Evolutionary conservation across 2,888 invertebrate genomes (phyloP), one percentile per base, ranked within the genome.

Genomic region (Laothoe populi): DNA sequence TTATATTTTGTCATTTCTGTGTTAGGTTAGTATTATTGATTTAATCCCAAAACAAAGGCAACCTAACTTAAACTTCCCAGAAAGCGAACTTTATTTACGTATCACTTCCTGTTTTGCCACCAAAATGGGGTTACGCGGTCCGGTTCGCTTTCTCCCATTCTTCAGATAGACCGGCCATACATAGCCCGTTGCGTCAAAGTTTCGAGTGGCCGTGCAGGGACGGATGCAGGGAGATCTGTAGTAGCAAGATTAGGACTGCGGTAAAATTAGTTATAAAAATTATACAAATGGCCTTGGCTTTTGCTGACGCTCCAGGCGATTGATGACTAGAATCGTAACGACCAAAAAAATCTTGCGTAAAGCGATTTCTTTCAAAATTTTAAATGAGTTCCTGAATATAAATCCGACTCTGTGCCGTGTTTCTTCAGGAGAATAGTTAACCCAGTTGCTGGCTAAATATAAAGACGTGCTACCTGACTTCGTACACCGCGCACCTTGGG

Each of bases 371-470:
- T n/a, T n/a, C n/a, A n/a, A n/a, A n/a, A n/a, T n/a, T n/a, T n/a
- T n/a, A n/a, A n/a, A n/a, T n/a, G n/a, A n/a, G n/a, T n/a, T n/a
- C n/a, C n/a, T 44, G 8, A 19, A 44, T 19, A 44, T 44, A 44
- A 19, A 19, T 44, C 19, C 44, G 44, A 1, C 44, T 19, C 44
- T 44, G 44, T 44, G 44, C 44, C 80, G 82, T 84, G 82, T 88
- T 88, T 86, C 85, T 84, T 82, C 80, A 80, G 83, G 83, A 81
- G 81, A 88, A 90, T 90, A 90, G 90, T 89, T 92, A 91, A 92
- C 92, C 92, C 83, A 92, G 83, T 84, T 92, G 73, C 75, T 73
- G 72, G 74, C 79, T 84, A 84, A 81, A 83, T 81, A 83, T 84
- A 83, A 68, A 68, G 60, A 67, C 71, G 69, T 70, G 78, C 80